Base-by-base conservation (phyloP, 2,888 invertebrate genomes). In the Andrena minutula region DNA sequence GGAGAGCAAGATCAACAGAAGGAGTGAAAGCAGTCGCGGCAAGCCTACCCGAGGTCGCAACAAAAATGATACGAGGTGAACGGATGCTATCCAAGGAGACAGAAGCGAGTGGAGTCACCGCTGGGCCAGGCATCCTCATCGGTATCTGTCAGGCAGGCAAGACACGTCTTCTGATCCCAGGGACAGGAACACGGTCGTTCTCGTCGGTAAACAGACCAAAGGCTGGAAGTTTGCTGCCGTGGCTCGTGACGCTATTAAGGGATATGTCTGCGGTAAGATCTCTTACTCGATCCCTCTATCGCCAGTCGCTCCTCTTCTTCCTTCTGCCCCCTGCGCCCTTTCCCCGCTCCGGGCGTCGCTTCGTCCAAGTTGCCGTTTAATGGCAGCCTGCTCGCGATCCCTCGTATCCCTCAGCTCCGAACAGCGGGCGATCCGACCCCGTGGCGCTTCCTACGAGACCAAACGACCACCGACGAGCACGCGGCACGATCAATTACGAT, bases 211-310 rank as follows among this genome's bases (percentile, higher is more conserved):
- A 87, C 79, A 87, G 72, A 77, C 61, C 72, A 64, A 76, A 60
- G 58, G 73, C 47, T 51, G 73, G 23, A 87, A 88, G 86, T 88
- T 88, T 87, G 82, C 78, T 49, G 73, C 66, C 78, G 70, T 76
- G 78, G 79, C 73, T 84, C 76, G 83, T 86, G 85, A 85, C 79
- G 79, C 86, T 82, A 85, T 87, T 86, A 87, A 74, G 74, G 84
- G 77, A 85, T 85, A 75, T 51, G 85, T 80, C 76, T 77, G 74
- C 71, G 83, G 79, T 35, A 53, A 23, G 75, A 79, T 79, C 75
- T 80, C 75, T 77, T 65, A 53, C 71, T 64, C 65, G 61, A 80
- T 79, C 75, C 73, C 73, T 71, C 78, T 72, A 66, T 65, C 56
- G 58, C 28, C 72, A 1, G 68, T 68, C 82, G 77, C 65, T 71